Evolutionary conservation across 2,888 invertebrate species (phyloP), one percentile per base, ranked within the genome.

Genomic region (Morpho helenor): DNA sequence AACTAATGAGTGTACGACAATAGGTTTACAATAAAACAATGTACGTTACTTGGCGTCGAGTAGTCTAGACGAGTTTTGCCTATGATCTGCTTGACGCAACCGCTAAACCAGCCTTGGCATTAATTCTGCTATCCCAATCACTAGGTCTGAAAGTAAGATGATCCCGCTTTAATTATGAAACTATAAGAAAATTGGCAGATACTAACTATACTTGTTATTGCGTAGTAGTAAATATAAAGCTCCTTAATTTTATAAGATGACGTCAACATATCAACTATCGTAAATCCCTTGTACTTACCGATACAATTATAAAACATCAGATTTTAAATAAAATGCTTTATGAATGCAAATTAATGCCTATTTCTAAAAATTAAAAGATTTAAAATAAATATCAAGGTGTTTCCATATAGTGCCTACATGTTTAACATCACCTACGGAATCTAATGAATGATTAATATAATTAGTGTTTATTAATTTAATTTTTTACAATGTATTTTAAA

Each of bases 81-180:
- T 66, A 60, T 54, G 56, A 65, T 65, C 63, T 62, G 65, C 67
- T 73, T 76, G 76, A 76, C 75, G 79, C 75, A 77, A 80, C 66
- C 48, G 55, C 51, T 42, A 59, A 59, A 57, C 52, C 54, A 74
- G 73, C 82, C 82, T 82, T 83, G 83, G 80, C 82, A 80, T 74
- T 61, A 69, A 74, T 81, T 66, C 66, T 42, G 56, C 41, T 52
- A 47, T 61, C 76, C 75, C 74, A 75, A 73, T 72, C 64, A 48
- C 40, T 44, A 52, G n/a, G 44, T 31, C 40, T 51, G 16, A 51
- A 56, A 51, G 46, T n/a, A 51, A 39, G 46, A 46, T 16, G 6
- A 47, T 31, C n/a, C 31, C n/a, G 31, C 5, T 39, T 10, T 31
- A n/a, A 39, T 31, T 9, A 9, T 49, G 31, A 23, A n/a, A 7